Evolutionary conservation across 2,797 vertebrate genomes (phyloP).

Genomic region (Urophycis tenuis): DNA sequence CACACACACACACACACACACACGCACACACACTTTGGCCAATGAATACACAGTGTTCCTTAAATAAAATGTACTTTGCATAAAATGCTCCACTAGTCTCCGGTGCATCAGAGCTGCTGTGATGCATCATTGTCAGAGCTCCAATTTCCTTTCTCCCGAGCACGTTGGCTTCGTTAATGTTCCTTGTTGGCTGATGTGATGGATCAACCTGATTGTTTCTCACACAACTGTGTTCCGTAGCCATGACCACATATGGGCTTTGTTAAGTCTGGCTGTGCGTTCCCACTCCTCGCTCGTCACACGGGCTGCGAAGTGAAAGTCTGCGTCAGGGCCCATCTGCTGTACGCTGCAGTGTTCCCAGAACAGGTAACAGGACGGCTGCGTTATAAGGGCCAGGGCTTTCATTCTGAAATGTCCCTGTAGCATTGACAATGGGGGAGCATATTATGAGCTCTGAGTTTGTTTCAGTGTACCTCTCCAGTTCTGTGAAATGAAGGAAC

Average conservation of each 20-base stretch:
- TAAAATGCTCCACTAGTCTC: not conserved
- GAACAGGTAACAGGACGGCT: not conserved
- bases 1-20: too few relatives aligned
- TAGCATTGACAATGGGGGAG: not conserved
- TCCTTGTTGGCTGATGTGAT: conserved; percentile 47
- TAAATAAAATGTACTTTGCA: not conserved
- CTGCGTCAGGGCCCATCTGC: not conserved
- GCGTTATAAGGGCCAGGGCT: not conserved
- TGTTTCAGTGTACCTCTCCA: not conserved
- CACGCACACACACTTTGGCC: not conserved
- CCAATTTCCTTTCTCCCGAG: conserved; percentile 35
- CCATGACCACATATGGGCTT: conserved; percentile 38
- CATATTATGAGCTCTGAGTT: too few relatives aligned
- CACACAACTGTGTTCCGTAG: conserved; percentile 30
- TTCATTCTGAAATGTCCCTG: not conserved
- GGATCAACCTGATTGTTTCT: conserved; percentile 53
- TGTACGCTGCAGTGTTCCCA: not conserved
- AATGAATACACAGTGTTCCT: not conserved
- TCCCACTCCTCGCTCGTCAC: conserved; percentile 29
- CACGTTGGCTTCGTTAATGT: conserved; percentile 44
- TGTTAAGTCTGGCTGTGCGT: conserved; percentile 34
- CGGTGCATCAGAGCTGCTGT: conserved; percentile 1
- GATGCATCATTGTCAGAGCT: conserved; percentile 38
- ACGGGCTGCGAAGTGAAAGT: conserved; percentile 13
- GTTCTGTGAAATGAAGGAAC: not conserved